Evolutionary conservation across 2,113 vertebrate genomes (phyloP).

Genomic region (Epinephelus moara): DNA sequence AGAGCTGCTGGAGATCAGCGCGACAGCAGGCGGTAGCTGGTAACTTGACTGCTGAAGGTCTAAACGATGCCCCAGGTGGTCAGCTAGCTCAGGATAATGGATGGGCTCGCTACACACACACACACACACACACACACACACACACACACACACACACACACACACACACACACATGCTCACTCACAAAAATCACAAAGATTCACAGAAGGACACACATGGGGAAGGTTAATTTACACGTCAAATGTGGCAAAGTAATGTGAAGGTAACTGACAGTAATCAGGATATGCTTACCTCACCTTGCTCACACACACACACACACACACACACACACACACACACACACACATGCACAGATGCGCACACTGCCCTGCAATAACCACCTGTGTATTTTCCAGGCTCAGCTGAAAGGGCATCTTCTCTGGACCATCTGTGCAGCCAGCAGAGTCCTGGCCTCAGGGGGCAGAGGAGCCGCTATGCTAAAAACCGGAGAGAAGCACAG

Average conservation of each 20-base stretch:
- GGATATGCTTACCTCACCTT: constrained; percentile 10
- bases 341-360: constrained; percentile 2
- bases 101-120: not conserved
- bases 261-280: constrained; percentile 44
- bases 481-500: constrained; percentile 85
- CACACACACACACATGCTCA: constrained; percentile 5
- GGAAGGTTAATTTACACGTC: constrained; percentile 39
- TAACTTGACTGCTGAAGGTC: constrained; percentile 31
- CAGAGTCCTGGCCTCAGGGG: constrained; percentile 82
- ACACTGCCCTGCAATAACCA: constrained; percentile 38
- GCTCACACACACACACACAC: not conserved
- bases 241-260: constrained; percentile 18
- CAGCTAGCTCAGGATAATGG: constrained; percentile 21
- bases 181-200: constrained; percentile 14
- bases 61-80: constrained; percentile 26
- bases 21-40: constrained; percentile 32
- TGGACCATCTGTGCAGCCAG: constrained; percentile 92
- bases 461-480: constrained; percentile 85
- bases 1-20: constrained; percentile 33
- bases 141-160: constrained; percentile 23
- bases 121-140: constrained; percentile 11
- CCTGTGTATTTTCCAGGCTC: constrained; percentile 68
- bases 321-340: constrained; percentile 24
- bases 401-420: constrained; percentile 92
- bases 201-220: constrained; percentile 18